Base-by-base conservation (phyloP, 2,888 invertebrate species). In the Ornithoptera priamus region DNA sequence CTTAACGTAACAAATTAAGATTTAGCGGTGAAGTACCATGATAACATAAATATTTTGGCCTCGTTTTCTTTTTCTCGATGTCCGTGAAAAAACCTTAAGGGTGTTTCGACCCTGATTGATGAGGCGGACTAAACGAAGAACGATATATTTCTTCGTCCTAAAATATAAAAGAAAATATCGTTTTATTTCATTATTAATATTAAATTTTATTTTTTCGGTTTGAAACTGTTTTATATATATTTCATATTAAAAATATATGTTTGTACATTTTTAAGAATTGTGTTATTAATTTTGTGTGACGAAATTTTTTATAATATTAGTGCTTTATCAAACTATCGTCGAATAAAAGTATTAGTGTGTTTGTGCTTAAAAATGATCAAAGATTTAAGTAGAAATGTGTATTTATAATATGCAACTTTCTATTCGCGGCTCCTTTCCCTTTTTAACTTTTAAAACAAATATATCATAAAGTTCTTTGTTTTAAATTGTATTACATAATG, bases 101-200 rank as follows among this genome's bases (percentile, higher is more conserved):
- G 62, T 62, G 22, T 62, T 46, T 62, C 60, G 36, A 62, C 46
- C 46, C 46, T 62, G 62, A 62, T 62, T 46, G 62, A 62, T 62
- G 62, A 62, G 62, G 50, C 62, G 62, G 20, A 62, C 42, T 50
- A 62, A 62, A 62, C 50, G 62, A 42, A 46, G 46, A 50, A 24
- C 50, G 62, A 62, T 62, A 62, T 46, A 50, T 46, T 46, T 50
- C 62, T 50, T 62, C 46, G 42, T 30, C 62, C 17, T 50, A 50
- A 62, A 46, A 62, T 20, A 62, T 62, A 62, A 62, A 46, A 50
- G 62, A 24, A 62, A 62, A 62, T 20, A 1, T 22, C 46, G 5
- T 15, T 62, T 39, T 42, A 20, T 42, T 42, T 62, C 6, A 46
- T 12, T 15, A 46, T 60, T 60, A n/a, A n/a, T 24, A 60, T 24